A percentile compares a stretch with the other conserved stretches of the same genome.
Evolutionary conservation across 2,888 invertebrate species (phyloP).

Genomic region (Drosophila algonquin): DNA sequence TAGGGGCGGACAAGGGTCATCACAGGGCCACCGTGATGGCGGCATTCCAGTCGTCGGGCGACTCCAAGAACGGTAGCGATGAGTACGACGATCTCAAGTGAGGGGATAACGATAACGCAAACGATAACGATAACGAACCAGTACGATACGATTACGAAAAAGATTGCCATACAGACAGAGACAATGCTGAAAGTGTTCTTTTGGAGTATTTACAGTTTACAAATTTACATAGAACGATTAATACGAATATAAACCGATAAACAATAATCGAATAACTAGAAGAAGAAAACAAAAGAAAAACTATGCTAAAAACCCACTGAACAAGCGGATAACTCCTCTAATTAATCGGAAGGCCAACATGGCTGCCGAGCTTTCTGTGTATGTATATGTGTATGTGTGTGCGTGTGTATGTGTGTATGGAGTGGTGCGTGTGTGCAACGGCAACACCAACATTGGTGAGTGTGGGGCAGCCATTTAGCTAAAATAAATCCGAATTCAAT

Average conservation of each 20-base stretch:
- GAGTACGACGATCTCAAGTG: conserved; percentile 84
- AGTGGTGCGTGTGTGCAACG: conserved; percentile 6
- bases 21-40: conserved; percentile 78
- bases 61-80: conserved; percentile 83
- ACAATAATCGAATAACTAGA: conserved; percentile 12
- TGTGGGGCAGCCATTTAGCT: conserved; percentile 59
- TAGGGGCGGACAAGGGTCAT: conserved; percentile 57
- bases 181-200: conserved; percentile 64
- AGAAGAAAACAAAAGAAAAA: conserved; percentile 1
- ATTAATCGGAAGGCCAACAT: conserved; percentile 27
- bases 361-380: conserved; percentile 48
- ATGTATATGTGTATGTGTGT: conserved; percentile 29
- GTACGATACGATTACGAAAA: conserved; percentile 9
- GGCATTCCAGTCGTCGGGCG: conserved; percentile 81
- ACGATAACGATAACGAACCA: not conserved
- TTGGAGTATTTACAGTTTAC: conserved; percentile 81
- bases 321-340: conserved; percentile 28
- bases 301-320: conserved; percentile 29
- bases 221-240: conserved; percentile 68
- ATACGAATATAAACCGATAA: conserved; percentile 35
- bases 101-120: conserved; percentile 18
- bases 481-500: conserved; percentile 43
- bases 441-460: conserved; percentile 45
- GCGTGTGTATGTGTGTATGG: not conserved
- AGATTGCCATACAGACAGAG: conserved; percentile 15